Base-by-base conservation (phyloP, 2,888 invertebrate genomes). In the Ellobium chinense region DNA sequence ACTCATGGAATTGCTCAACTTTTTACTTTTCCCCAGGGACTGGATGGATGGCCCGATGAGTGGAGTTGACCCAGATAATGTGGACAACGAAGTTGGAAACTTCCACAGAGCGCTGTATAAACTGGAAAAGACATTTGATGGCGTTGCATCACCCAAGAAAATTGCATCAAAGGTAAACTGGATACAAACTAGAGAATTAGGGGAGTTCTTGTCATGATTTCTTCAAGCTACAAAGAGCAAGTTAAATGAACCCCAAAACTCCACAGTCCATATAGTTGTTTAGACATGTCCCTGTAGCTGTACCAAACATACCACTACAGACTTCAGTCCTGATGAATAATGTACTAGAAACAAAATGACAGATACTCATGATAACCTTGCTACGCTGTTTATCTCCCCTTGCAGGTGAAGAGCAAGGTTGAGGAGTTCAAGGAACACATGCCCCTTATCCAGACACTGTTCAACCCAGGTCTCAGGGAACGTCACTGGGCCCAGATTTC, bases 401-500 rank as follows among this genome's bases (percentile, higher is more conserved):
- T n/a, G 14, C 85, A 94, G 91, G 94, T 95, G 14, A 95, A 96
- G 87, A 93, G 94, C 69, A 95, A 95, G 92, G 97, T 98, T 86
- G 98, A 98, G 88, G 95, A 95, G 2, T 98, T 99, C 93, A 96
- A 96, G 85, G 92, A 93, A 60, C 91, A 93, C 86, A 86, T 98
- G 95, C 97, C 98, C 0, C 96, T 98, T n/a, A 96, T 99, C 58
- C 95, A 96, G 91, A 98, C 98, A 0, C 93, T 99, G 29, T 98
- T 98, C 66, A 99, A 99, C 94, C 98, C 98, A 0, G 98, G 98
- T 75, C 95, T 99, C 78, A 85, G 93, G 56, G 92, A 93, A 29
- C 90, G 93, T 60, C 98, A 98, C 92, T 98, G 98, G 98, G 97
- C 97, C 90, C 96, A 96, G 93, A 96, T 99, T 5, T 98, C 98